A percentile compares a stretch with the other conserved stretches of the same genome.
Evolutionary conservation across 2,797 vertebrate genomes (phyloP).

Genomic region (Phaenicophaeus curvirostris): DNA sequence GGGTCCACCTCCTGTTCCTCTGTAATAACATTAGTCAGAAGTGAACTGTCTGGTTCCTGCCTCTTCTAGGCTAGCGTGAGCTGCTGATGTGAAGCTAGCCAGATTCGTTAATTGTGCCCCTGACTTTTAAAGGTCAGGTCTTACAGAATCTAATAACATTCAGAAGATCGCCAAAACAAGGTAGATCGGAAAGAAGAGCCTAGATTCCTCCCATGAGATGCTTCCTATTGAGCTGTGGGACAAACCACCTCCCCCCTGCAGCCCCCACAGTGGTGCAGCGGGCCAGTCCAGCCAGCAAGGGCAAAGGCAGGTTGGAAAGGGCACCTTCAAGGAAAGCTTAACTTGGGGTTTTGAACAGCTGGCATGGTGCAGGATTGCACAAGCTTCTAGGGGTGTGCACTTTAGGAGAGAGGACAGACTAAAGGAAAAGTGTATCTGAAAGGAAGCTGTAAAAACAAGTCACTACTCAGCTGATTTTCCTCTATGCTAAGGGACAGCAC

Average conservation of each 20-base stretch:
- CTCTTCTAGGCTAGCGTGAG: background rate
- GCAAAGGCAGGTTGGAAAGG: background rate
- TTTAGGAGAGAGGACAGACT: background rate
- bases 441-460: background rate
- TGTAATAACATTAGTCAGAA: conserved; percentile 48
- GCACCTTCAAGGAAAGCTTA: background rate
- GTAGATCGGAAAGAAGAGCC: background rate
- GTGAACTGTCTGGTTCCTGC: conserved; percentile 40
- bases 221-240: background rate
- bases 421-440: background rate
- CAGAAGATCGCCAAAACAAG: background rate
- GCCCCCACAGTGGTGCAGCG: background rate
- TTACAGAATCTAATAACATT: background rate
- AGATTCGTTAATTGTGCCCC: background rate
- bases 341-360: background rate
- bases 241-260: background rate
- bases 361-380: background rate
- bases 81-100: background rate
- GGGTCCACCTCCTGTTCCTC: conserved; percentile 8
- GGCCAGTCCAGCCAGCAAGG: background rate
- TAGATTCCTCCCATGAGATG: background rate
- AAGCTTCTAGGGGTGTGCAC: background rate
- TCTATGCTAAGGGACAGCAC: background rate
- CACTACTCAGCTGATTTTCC: background rate
- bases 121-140: conserved; percentile 65